phyloP scores from a whole-genome alignment of 2,797 vertebrate species.

The Cossypha polioptera region DNA sequence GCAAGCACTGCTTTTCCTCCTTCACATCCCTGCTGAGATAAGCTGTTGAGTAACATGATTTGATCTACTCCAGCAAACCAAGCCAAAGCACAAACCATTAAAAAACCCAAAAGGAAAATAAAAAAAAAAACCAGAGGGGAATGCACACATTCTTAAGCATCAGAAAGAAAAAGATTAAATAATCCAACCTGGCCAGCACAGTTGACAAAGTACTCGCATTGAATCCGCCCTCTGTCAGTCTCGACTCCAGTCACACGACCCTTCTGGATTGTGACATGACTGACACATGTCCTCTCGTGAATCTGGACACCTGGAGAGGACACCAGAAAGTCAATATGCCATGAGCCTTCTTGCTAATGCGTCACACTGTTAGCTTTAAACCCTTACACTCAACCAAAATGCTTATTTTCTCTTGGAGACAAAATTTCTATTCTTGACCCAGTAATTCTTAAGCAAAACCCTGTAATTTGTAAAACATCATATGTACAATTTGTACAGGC shows the following conservation, averaged over 20 bases:
- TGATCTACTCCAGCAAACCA: not conserved
- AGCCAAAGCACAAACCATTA: not conserved
- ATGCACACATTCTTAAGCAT: not conserved
- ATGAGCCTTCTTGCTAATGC: accelerated
- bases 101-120: not conserved
- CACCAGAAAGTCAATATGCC: not conserved
- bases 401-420: not conserved
- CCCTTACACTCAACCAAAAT: not conserved
- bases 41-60: not conserved
- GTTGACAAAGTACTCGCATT: not conserved
- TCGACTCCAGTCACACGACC: not conserved
- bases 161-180: not conserved
- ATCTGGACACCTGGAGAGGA: constrained; percentile 83
- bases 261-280: not conserved
- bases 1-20: not conserved
- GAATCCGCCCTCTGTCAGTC: constrained; percentile 3
- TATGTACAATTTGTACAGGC: accelerated
- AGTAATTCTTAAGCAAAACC: not conserved
- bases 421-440: not conserved
- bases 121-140: constrained; percentile 48
- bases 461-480: not conserved
- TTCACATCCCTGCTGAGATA: not conserved
- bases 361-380: not conserved
- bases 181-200: constrained; percentile 10
- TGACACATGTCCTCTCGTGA: not conserved